A percentile compares a stretch with the other conserved stretches of the same genome.
phyloP scores from a whole-genome alignment of 2,888 invertebrate genomes.

The Ophraella communa region DNA sequence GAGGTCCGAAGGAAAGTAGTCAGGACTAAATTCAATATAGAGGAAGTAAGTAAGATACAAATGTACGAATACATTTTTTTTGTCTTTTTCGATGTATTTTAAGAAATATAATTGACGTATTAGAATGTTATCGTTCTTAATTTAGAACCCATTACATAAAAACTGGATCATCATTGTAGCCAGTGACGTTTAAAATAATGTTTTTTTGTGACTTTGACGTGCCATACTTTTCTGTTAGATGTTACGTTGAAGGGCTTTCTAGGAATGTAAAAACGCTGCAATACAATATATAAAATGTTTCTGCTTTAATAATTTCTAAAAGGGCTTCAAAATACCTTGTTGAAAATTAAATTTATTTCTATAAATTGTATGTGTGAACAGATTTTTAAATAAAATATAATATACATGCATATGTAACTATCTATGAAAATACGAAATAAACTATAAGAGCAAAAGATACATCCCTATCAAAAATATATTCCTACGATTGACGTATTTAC shows the following conservation, averaged over 20 bases:
- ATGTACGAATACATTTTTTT: neutral
- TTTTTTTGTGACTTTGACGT: neutral
- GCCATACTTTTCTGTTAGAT: neutral
- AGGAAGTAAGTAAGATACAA: conserved; percentile 71
- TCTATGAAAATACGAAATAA: too few relatives aligned
- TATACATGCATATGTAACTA: too few relatives aligned
- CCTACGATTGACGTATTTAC: too few relatives aligned
- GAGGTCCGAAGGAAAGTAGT: conserved; percentile 74
- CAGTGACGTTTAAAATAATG: neutral
- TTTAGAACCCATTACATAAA: conserved; percentile 22
- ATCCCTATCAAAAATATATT: too few relatives aligned
- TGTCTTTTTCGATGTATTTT: too few relatives aligned
- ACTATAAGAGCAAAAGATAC: too few relatives aligned
- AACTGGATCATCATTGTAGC: neutral
- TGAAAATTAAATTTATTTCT: too few relatives aligned
- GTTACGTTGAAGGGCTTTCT: neutral
- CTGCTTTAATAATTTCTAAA: too few relatives aligned
- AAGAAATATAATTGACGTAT: conserved; percentile 1
- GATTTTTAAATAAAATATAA: too few relatives aligned
- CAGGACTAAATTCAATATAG: conserved; percentile 73
- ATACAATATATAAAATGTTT: too few relatives aligned
- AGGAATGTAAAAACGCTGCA: neutral
- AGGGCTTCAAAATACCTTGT: too few relatives aligned
- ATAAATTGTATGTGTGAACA: too few relatives aligned
- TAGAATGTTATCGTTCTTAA: conserved; percentile 10